Percentiles rank a stretch among this genome's conserved stretches.
Evolutionary conservation across 2,113 vertebrate genomes (phyloP).

Genomic region (Onychostoma macrolepis): DNA sequence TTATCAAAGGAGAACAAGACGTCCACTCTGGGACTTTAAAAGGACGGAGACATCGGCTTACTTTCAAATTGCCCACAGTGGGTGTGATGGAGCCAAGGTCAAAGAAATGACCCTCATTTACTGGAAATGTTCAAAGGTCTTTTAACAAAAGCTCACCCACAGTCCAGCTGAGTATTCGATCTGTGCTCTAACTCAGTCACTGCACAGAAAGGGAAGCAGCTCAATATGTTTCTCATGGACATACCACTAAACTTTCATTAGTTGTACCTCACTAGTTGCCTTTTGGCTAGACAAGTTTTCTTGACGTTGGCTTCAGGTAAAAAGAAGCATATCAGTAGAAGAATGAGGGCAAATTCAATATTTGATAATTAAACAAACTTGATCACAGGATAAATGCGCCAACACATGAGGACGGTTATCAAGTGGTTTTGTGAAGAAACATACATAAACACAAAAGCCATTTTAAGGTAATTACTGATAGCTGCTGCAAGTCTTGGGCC

Average conservation of each 20-base stretch:
- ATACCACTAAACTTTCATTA: conserved; percentile 15
- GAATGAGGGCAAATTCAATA: conserved; percentile 1
- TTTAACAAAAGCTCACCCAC: not conserved
- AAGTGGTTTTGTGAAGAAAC: conserved; percentile 21
- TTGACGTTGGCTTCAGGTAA: conserved; percentile 21
- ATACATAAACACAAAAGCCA: not conserved
- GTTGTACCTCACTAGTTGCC: not conserved
- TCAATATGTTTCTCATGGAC: conserved; percentile 28
- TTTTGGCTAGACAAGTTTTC: conserved; percentile 15
- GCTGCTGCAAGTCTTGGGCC: not conserved
- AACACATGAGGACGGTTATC: not conserved
- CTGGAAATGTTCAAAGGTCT: not conserved
- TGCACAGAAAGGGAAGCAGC: not conserved
- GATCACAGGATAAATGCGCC: not conserved
- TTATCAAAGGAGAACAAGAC: not conserved
- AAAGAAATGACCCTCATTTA: not conserved
- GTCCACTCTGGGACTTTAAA: not conserved
- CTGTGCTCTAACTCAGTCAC: conserved; percentile 5
- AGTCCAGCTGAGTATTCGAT: not conserved
- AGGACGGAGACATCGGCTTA: not conserved
- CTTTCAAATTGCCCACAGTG: not conserved
- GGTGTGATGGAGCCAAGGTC: not conserved
- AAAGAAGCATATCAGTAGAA: conserved; percentile 15
- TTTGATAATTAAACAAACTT: not conserved
- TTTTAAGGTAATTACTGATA: conserved; percentile 17